phyloP scores from a whole-genome alignment of 2,113 vertebrate genomes.

The Gracilinanus agilis region DNA sequence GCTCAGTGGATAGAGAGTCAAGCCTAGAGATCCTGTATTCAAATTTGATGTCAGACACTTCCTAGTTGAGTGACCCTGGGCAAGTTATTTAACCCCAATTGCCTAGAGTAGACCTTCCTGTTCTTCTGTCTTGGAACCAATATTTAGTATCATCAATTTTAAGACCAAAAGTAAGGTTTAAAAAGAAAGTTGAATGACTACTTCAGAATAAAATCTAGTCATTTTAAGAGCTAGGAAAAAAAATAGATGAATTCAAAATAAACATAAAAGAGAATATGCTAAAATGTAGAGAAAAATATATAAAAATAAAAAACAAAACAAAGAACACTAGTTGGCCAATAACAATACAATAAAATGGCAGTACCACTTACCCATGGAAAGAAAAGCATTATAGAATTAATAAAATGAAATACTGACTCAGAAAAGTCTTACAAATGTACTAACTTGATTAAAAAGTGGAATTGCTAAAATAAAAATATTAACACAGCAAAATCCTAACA shows the following conservation, averaged over 20 bases:
- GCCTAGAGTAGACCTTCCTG: no score
- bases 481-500: neutral
- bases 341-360: neutral
- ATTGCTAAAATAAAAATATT: neutral
- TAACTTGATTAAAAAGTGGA: neutral
- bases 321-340: neutral
- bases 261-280: neutral
- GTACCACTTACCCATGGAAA: neutral
- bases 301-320: neutral
- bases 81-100: no score
- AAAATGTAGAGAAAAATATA: neutral
- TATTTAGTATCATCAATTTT: no score
- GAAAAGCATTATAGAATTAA: neutral
- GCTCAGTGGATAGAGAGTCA: no score
- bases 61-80: no score
- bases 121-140: no score
- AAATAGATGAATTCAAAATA: neutral
- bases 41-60: no score
- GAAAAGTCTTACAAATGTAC: neutral
- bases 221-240: neutral
- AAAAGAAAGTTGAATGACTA: neutral
- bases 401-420: neutral
- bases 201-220: neutral
- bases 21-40: no score
- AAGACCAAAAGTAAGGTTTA: no score